Evolutionary conservation across 2,113 vertebrate genomes (phyloP).

Genomic region (Tetraodon nigroviridis): DNA sequence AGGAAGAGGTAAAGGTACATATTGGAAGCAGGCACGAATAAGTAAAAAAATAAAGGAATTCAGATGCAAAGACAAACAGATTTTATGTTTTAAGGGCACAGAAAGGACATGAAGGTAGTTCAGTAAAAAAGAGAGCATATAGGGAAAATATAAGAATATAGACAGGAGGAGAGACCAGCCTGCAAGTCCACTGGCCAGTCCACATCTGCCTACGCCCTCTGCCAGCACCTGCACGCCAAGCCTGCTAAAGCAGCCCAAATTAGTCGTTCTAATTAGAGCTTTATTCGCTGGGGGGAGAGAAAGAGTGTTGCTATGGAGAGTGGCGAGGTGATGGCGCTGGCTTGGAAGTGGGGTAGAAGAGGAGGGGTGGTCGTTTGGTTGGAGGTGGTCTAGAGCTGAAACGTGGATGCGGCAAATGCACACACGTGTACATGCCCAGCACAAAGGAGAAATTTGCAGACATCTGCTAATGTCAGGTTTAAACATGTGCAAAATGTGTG

Average conservation of each 20-base stretch:
- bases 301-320: constrained; percentile 76
- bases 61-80: constrained; percentile 40
- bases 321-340: constrained; percentile 55
- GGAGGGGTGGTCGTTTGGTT: constrained; percentile 55
- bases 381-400: constrained; percentile 61
- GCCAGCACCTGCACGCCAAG: constrained; percentile 3
- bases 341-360: constrained; percentile 41
- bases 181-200: constrained; percentile 46
- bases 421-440: constrained; percentile 3
- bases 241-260: constrained; percentile 72
- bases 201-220: constrained; percentile 33
- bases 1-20: constrained; percentile 67
- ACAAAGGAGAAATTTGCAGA: constrained; percentile 17
- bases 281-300: constrained; percentile 72
- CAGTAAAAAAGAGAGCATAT: constrained; percentile 11
- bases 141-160: constrained; percentile 1
- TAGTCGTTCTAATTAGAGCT: constrained; percentile 81
- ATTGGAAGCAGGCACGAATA: constrained; percentile 49
- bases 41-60: constrained; percentile 26
- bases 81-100: constrained; percentile 43
- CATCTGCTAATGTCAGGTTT: constrained; percentile 27
- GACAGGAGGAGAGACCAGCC: constrained; percentile 18
- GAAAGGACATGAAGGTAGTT: constrained; percentile 38
- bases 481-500: constrained; percentile 10
- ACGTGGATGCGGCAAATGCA: constrained; percentile 54